Conservation (phyloP, 2,797 vertebrate genomes). For the Acanthopagrus latus region DNA sequence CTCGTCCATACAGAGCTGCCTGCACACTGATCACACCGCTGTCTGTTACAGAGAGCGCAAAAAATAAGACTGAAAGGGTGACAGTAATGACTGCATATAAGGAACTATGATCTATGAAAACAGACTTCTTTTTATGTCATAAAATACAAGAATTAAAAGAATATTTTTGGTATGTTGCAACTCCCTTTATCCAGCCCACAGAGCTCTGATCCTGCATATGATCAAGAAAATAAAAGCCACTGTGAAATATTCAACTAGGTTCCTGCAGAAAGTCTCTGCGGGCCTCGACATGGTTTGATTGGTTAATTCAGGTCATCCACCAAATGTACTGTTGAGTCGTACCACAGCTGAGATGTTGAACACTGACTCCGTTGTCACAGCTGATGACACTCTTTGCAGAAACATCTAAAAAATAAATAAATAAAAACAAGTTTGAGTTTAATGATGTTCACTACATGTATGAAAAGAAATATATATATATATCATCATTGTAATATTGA, state of each 20-base stretch:
- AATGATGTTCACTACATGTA: neutral
- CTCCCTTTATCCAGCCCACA: too few species aligned
- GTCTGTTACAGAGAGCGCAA: slow-evolving; percentile 23
- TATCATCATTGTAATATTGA: neutral
- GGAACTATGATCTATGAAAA: neutral
- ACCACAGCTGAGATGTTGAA: slow-evolving; percentile 61
- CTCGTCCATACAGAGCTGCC: slow-evolving; percentile 52
- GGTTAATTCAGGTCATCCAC: too few species aligned
- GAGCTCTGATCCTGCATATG: neutral
- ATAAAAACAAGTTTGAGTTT: neutral
- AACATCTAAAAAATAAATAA: neutral
- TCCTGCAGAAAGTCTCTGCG: neutral
- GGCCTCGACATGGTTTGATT: too few species aligned
- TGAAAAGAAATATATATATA: neutral
- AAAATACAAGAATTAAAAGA: neutral
- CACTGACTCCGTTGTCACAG: slow-evolving; percentile 4
- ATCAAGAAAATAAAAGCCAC: neutral
- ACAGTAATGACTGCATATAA: neutral
- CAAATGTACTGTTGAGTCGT: neutral
- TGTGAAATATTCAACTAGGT: too few species aligned
- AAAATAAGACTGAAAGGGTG: too few species aligned
- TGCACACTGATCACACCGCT: slow-evolving; percentile 56
- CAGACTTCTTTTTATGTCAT: neutral
- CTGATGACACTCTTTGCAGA: slow-evolving; percentile 47
- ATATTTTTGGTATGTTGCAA: neutral